A percentile compares a stretch with the other conserved stretches of the same genome.
Conservation (phyloP, 2,888 invertebrate genomes). For the Blastobasis adustella region DNA sequence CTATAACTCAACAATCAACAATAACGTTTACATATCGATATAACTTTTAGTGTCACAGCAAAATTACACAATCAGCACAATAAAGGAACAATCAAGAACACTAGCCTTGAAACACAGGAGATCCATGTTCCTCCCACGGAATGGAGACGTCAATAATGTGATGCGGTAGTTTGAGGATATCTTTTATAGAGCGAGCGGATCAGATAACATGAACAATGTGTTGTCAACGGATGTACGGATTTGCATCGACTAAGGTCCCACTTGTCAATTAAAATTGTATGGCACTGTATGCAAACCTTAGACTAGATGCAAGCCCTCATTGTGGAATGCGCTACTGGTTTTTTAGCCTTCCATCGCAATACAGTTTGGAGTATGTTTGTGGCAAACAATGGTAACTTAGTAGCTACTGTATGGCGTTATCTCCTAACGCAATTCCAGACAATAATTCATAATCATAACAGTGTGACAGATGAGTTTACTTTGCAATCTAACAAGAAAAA, state of each 20-base stretch:
- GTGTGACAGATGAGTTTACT: too few relatives aligned
- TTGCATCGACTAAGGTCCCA: slow-evolving; percentile 53
- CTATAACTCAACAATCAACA: too few relatives aligned
- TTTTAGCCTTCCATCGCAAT: neutral
- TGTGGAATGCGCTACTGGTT: slow-evolving; percentile 12
- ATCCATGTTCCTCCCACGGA: slow-evolving; percentile 29
- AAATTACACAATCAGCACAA: too few relatives aligned
- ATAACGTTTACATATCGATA: too few relatives aligned
- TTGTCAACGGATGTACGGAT: slow-evolving; percentile 40
- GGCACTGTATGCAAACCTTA: slow-evolving; percentile 42
- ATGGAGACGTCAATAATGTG: slow-evolving; percentile 25
- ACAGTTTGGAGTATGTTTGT: too few relatives aligned
- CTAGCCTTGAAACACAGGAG: slow-evolving; percentile 39
- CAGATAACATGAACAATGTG: slow-evolving; percentile 56
- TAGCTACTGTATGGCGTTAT: too few relatives aligned
- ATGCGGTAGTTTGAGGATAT: slow-evolving; percentile 36
- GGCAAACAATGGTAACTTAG: too few relatives aligned
- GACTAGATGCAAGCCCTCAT: slow-evolving; percentile 20
- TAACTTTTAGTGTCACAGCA: too few relatives aligned
- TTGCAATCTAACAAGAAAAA: too few relatives aligned
- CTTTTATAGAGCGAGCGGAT: slow-evolving; percentile 53
- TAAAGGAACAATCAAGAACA: slow-evolving; percentile 5
- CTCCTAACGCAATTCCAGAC: too few relatives aligned
- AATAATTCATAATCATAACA: too few relatives aligned
- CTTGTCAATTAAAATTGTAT: slow-evolving; percentile 56